Base-by-base conservation (phyloP, 2,113 vertebrate species). In the Saguinus midas region DNA sequence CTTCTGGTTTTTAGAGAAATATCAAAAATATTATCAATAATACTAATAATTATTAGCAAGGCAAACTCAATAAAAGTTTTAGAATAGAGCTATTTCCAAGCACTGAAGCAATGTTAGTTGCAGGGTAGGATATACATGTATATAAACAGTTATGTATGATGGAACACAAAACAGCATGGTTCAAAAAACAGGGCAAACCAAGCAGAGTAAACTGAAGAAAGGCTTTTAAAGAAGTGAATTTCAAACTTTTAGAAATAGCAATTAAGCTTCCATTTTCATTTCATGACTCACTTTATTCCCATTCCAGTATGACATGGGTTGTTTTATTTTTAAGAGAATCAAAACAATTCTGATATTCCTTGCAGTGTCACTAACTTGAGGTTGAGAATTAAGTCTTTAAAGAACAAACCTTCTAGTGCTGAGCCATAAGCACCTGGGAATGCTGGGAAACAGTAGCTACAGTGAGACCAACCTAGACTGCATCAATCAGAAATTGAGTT, bases 11-110 rank as follows among this genome's bases (percentile, higher is more conserved):
- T 80, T 72, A 72, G 50, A 86, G 43, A 27, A 80, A 55, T 72
- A 50, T 72, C 50, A 91, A 32, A 14, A 40, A 8, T 80, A 58
- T 86, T 61, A 61, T 20, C 13, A 68, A 50, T 25, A 83, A 87
- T 35, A 91, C 64, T 43, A 12, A 57, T 43, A 83, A 91, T 87
- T 87, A 76, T 75, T 82, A 91, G 37, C n/a, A 87, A 81, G 29
- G 57, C 10, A 83, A 82, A 91, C 90, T 91, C 76, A 91, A 83
- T n/a, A 68, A 78, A 78, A 83, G 29, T 88, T 50, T 91, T 57
- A 57, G 20, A 52, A 48, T 43, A 72, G 52, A 68, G 32, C 66
- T 35, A 68, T 55, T 81, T 86, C 72, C 2, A 66, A 91, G 25
- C 10, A 80, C 43, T 55, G 7, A 94, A 66, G 66, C 64, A 25